Evolutionary conservation across 2,888 invertebrate species (phyloP).

Genomic region (Phyto melanocephala): DNA sequence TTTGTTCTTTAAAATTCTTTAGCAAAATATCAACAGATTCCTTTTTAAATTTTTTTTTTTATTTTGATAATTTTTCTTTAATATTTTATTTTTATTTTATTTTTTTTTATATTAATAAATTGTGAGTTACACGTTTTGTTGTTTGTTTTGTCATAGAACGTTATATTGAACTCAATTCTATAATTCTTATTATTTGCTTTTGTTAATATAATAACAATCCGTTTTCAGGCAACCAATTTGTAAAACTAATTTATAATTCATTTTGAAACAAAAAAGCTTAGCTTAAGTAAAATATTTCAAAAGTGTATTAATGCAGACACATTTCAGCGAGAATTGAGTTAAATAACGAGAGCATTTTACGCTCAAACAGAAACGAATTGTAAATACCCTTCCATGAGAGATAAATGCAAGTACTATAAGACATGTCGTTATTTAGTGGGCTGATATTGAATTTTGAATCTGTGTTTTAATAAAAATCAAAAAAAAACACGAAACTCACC

Average conservation of each 20-base stretch:
- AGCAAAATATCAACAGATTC: no score
- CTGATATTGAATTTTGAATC: no score
- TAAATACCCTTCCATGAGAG: background rate
- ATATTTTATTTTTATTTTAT: background rate
- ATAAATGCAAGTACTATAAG: no score
- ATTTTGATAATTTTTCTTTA: no score
- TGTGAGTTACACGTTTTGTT: background rate
- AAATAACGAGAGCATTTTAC: background rate
- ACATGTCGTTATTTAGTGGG: no score
- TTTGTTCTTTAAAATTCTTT: background rate
- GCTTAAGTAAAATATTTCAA: slow-evolving; percentile 22
- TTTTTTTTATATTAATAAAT: background rate
- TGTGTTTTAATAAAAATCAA: no score
- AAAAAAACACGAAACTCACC: no score
- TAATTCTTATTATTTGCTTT: background rate
- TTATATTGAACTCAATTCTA: background rate
- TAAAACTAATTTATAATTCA: slow-evolving; percentile 54
- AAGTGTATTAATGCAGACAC: background rate
- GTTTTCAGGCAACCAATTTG: slow-evolving; percentile 46
- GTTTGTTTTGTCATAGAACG: no score
- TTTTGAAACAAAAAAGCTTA: slow-evolving; percentile 24
- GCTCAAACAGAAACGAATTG: background rate
- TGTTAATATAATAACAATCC: slow-evolving; percentile 7
- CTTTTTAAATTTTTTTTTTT: no score
- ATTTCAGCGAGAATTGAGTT: background rate